These are phyloP conservation scores for Cheilinus undulatus DNA, from an alignment of 2,113 vertebrate species.

Conservation along the genomic window DNA sequence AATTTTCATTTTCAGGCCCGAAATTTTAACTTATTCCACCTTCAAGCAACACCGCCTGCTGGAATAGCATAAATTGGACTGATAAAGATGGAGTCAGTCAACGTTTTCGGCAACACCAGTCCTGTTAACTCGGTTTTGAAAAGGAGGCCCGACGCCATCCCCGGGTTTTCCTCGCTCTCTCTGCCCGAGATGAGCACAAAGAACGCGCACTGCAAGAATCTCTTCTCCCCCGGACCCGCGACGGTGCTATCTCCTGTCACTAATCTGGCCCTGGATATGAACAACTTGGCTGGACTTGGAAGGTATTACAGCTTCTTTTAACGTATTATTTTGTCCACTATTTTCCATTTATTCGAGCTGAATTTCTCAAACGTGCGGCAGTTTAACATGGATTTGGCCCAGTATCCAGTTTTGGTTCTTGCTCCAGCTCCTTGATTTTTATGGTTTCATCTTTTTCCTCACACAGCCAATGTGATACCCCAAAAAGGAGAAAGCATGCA, in stretches of 20 bases:
- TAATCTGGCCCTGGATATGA: slow-evolving; percentile 87
- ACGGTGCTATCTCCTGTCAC: slow-evolving; percentile 88
- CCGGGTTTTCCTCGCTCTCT: slow-evolving; percentile 56
- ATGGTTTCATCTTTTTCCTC: not conserved
- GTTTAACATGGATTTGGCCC: too few relatives aligned
- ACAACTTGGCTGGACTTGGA: slow-evolving; percentile 86
- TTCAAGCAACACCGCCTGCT: not conserved
- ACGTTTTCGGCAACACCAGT: slow-evolving; percentile 37
- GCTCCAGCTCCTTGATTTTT: not conserved
- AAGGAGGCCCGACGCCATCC: slow-evolving; percentile 69
- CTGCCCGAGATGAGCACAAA: slow-evolving; percentile 53
- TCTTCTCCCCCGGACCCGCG: slow-evolving; percentile 78
- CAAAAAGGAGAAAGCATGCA: slow-evolving; percentile 79
- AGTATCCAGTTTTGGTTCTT: not conserved
- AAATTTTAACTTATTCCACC: not conserved
- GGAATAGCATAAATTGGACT: not conserved
- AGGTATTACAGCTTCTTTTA: too few relatives aligned
- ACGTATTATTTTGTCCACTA: too few relatives aligned
- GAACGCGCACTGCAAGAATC: slow-evolving; percentile 75
- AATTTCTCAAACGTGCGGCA: too few relatives aligned
- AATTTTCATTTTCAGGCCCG: slow-evolving; percentile 4
- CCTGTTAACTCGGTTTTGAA: slow-evolving; percentile 40
- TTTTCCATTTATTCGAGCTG: too few relatives aligned
- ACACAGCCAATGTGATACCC: slow-evolving; percentile 85
- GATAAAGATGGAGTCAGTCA: slow-evolving; percentile 70